phyloP scores from a whole-genome alignment of 2,888 invertebrate species.

The Hecatera dysodea region DNA sequence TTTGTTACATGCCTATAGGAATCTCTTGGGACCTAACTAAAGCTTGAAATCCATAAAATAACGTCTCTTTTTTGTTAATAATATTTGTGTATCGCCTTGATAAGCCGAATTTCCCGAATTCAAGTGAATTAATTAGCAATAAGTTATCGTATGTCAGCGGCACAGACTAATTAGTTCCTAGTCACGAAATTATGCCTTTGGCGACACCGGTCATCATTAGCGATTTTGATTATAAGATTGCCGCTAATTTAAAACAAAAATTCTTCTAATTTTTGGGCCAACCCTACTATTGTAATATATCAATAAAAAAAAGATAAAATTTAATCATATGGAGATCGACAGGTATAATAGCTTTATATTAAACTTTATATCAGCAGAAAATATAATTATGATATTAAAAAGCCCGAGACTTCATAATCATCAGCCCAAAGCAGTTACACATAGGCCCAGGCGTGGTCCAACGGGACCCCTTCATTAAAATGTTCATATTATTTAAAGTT shows the following conservation, averaged over 20 bases:
- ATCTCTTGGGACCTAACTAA: neutral
- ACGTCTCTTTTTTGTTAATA: neutral
- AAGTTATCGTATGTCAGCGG: slow-evolving; percentile 23
- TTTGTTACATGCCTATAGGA: no score
- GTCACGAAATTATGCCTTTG: slow-evolving; percentile 21
- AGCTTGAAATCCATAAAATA: neutral
- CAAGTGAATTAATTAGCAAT: slow-evolving; percentile 24
- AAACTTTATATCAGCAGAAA: no score
- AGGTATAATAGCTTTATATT: no score
- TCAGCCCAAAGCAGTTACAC: no score
- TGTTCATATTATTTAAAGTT: no score
- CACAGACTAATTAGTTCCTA: slow-evolving; percentile 6
- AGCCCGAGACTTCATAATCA: no score
- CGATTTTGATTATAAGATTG: neutral
- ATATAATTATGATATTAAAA: no score
- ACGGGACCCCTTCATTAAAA: no score
- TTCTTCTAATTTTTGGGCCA: neutral
- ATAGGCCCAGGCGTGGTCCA: no score
- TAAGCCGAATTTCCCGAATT: slow-evolving; percentile 22
- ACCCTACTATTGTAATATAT: no score
- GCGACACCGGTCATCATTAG: slow-evolving; percentile 16
- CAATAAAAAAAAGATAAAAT: no score
- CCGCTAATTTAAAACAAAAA: neutral
- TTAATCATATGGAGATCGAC: no score
- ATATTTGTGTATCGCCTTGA: slow-evolving; percentile 5